These are phyloP conservation scores for Campoletis raptor DNA, from an alignment of 2,888 invertebrate genomes.

Conservation along the genomic window DNA sequence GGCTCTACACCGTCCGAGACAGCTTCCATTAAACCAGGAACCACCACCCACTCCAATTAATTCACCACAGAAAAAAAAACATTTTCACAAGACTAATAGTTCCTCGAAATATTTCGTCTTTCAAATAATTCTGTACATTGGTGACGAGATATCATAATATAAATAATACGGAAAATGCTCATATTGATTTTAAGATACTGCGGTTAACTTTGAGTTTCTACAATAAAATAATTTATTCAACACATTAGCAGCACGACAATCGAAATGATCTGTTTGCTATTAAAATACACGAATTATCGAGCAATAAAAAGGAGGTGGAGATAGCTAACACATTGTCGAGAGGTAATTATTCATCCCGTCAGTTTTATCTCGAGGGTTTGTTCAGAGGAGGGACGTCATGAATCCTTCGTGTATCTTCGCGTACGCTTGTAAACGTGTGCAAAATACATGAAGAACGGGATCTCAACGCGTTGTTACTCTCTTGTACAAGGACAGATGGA, in stretches of 20 bases:
- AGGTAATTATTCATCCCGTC: slow-evolving; percentile 48
- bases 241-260: neutral
- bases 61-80: slow-evolving; percentile 22
- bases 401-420: slow-evolving; percentile 18
- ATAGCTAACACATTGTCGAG: slow-evolving; percentile 41
- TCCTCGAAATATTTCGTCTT: neutral
- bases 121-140: neutral
- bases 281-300: slow-evolving; percentile 20
- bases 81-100: slow-evolving; percentile 9
- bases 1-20: slow-evolving; percentile 22
- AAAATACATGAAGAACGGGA: slow-evolving; percentile 39
- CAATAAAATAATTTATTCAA: neutral
- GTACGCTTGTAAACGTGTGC: slow-evolving; percentile 21
- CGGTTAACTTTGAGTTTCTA: neutral
- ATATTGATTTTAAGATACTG: neutral
- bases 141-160: neutral
- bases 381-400: slow-evolving; percentile 12
- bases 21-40: slow-evolving; percentile 30
- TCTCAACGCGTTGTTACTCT: slow-evolving; percentile 37
- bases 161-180: no score
- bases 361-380: slow-evolving; percentile 35
- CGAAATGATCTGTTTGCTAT: slow-evolving; percentile 7
- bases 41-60: slow-evolving; percentile 29
- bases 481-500: slow-evolving; percentile 46
- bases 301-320: slow-evolving; percentile 14